These are phyloP conservation scores for Probosciger aterrimus DNA, from an alignment of 2,113 vertebrate species.

Conservation along the genomic window DNA sequence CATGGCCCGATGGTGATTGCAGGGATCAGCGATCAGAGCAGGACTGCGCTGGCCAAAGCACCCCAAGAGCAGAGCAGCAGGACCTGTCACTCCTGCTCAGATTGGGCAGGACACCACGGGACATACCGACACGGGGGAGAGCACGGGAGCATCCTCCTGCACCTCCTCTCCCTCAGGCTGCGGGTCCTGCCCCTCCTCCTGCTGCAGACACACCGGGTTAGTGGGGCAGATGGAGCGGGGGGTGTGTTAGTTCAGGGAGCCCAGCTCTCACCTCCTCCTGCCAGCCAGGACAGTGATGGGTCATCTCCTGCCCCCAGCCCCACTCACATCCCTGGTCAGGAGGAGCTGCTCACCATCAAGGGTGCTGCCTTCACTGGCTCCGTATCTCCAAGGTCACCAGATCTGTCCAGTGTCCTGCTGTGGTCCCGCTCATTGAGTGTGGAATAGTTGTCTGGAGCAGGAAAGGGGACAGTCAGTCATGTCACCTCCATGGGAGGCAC, in stretches of 20 bases:
- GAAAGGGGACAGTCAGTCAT: neutral
- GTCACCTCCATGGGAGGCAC: neutral
- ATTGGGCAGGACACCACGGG: neutral
- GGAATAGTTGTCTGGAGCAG: conserved; percentile 79
- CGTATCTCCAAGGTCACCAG: conserved; percentile 83
- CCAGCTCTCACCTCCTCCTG: neutral
- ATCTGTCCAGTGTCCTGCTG: conserved; percentile 86
- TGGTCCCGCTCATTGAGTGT: conserved; percentile 89
- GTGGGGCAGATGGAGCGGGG: neutral
- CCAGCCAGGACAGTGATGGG: neutral
- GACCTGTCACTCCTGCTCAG: conserved; percentile 5
- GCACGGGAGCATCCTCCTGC: conserved; percentile 57
- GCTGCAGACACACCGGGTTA: conserved; percentile 76
- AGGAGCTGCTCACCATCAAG: conserved; percentile 62
- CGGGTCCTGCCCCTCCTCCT: conserved; percentile 74
- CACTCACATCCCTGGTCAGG: neutral
- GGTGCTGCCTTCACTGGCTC: conserved; percentile 82
- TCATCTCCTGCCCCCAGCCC: neutral
- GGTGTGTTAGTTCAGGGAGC: neutral
- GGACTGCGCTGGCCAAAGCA: conserved; percentile 26
- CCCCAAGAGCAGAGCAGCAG: neutral
- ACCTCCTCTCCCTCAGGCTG: conserved; percentile 70
- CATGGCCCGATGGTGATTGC: neutral
- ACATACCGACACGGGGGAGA: conserved; percentile 69
- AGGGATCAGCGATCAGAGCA: neutral